Evolutionary conservation across 2,797 vertebrate species (phyloP).

Genomic region (Apodemus agrarius): DNA sequence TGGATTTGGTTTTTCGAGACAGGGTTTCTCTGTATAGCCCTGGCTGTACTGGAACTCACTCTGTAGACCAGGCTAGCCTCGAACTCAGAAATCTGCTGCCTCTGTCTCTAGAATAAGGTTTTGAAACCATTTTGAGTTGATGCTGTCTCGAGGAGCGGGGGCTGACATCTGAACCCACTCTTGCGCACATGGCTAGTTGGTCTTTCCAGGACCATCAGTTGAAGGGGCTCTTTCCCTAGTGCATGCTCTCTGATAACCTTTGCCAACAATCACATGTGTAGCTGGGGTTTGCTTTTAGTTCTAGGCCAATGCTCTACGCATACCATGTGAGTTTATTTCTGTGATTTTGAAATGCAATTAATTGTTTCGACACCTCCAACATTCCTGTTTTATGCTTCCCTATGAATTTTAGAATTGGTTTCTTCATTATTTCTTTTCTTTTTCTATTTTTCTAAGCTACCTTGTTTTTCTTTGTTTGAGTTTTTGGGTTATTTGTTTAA

Average conservation of each 20-base stretch:
- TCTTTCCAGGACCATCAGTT: neutral
- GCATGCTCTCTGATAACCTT: neutral
- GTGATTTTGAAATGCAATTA: neutral
- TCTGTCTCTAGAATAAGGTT: neutral
- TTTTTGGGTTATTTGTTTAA: neutral
- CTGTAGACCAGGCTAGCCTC: no score
- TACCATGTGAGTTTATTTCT: neutral
- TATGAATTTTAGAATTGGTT: neutral
- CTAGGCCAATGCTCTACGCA: neutral
- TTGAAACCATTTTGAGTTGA: neutral
- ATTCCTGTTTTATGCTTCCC: neutral
- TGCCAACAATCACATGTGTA: neutral
- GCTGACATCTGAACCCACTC: neutral
- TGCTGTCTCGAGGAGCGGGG: neutral
- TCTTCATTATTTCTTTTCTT: no score
- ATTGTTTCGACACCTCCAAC: neutral
- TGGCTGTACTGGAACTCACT: no score
- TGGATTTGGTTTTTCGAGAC: no score
- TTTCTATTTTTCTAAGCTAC: neutral
- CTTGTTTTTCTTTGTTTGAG: neutral
- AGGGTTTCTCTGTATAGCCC: no score
- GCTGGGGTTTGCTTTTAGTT: neutral
- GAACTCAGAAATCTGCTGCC: no score
- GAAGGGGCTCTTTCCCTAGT: neutral
- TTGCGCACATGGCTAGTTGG: accelerated